A percentile compares a stretch with the other conserved stretches of the same genome.
Evolutionary conservation across 2,888 invertebrate genomes (phyloP).

Genomic region (Drepana falcataria): DNA sequence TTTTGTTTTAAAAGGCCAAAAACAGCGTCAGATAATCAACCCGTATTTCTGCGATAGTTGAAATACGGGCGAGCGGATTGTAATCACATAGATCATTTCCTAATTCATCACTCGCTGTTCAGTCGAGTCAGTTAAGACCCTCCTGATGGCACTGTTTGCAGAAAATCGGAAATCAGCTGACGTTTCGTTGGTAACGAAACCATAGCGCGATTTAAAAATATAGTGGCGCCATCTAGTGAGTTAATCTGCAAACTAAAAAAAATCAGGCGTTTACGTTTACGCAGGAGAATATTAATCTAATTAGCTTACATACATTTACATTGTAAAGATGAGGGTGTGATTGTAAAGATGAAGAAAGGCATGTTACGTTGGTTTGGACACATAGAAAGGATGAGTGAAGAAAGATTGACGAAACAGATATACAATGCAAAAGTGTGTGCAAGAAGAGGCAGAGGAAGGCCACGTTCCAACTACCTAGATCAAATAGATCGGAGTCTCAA

Average conservation of each 20-base stretch:
- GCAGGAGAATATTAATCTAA: no score
- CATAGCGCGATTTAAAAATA: slow-evolving; percentile 31
- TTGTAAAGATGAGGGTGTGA: no score
- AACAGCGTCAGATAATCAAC: slow-evolving; percentile 58
- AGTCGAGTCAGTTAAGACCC: slow-evolving; percentile 78
- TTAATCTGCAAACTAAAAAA: slow-evolving; percentile 8
- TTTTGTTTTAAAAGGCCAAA: slow-evolving; percentile 21
- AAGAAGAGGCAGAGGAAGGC: no score
- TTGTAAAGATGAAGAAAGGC: no score
- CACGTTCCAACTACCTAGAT: no score
- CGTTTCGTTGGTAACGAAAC: slow-evolving; percentile 15
- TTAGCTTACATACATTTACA: no score
- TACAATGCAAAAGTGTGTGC: no score
- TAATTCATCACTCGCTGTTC: slow-evolving; percentile 71
- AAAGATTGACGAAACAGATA: no score
- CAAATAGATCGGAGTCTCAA: no score
- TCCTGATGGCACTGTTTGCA: slow-evolving; percentile 42
- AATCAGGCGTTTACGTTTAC: not conserved
- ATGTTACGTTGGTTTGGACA: no score
- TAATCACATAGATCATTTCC: slow-evolving; percentile 58
- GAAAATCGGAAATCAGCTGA: accelerated
- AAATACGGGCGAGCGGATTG: slow-evolving; percentile 44
- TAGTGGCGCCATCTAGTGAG: slow-evolving; percentile 33
- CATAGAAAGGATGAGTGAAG: no score
- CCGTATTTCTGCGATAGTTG: slow-evolving; percentile 58